Conservation (phyloP, 30 jellyfish, hydroid and myxozoan species). For the Aurelia sp. region DNA sequence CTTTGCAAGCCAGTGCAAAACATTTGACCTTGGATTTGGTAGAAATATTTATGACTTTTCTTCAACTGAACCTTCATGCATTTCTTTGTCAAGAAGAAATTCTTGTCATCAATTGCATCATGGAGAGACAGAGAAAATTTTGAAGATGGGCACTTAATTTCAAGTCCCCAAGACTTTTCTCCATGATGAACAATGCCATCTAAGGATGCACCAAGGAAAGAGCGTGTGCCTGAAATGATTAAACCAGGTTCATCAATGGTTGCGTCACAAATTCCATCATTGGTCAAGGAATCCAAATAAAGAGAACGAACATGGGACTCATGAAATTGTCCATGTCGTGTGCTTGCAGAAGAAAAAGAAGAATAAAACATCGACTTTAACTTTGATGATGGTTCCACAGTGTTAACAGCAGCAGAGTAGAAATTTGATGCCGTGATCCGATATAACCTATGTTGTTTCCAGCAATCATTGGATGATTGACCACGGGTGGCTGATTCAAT, state of each 20-base stretch:
- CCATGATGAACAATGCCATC: no score
- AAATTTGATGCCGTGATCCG: slow-evolving; percentile 62
- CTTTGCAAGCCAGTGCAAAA: slow-evolving; percentile 35
- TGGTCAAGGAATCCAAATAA: no score
- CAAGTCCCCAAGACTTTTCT: no score
- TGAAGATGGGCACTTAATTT: no score
- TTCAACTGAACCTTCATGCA: slow-evolving; percentile 9
- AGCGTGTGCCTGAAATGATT: no score
- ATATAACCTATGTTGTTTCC: slow-evolving; percentile 44
- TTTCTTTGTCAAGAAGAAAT: slow-evolving; percentile 7
- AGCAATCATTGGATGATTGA: slow-evolving; percentile 26
- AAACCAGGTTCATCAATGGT: no score
- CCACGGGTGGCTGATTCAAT: slow-evolving; percentile 36
- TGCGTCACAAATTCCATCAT: no score
- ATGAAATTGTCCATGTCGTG: slow-evolving; percentile 52
- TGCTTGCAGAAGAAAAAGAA: slow-evolving; percentile 23
- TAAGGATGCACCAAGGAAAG: no score
- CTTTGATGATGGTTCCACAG: slow-evolving; percentile 68
- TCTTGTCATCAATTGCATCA: slow-evolving; percentile 51
- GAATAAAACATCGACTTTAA: slow-evolving; percentile 38
- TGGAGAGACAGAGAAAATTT: no score
- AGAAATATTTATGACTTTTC: slow-evolving; percentile 30
- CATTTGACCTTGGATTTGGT: slow-evolving; percentile 63
- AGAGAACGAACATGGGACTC: no score
- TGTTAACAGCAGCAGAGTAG: slow-evolving; percentile 41